A percentile compares a stretch with the other conserved stretches of the same genome.
Evolutionary conservation across 23 tunicate genomes (phyloP).

Genomic region (Trididemnum miniatum): DNA sequence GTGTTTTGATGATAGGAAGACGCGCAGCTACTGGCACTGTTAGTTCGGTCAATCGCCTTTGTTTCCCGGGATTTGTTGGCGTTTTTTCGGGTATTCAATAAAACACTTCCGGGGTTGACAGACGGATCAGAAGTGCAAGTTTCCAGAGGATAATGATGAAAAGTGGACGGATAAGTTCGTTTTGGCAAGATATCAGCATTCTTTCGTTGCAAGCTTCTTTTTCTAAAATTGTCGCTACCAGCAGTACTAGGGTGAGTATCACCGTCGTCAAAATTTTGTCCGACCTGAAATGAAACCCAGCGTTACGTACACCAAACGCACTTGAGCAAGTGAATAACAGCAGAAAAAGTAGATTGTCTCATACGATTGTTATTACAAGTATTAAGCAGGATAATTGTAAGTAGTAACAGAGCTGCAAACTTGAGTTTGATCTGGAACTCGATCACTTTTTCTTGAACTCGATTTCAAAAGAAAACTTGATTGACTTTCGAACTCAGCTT

Average conservation of each 20-base stretch:
- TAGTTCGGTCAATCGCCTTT: conserved; percentile 35
- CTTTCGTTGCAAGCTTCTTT: neutral
- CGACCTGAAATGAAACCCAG: conserved; percentile 42
- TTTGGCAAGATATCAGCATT: neutral
- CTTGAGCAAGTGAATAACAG: too few relatives aligned
- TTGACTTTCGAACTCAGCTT: too few relatives aligned
- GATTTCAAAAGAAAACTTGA: too few relatives aligned
- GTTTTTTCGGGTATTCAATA: neutral
- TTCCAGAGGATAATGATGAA: conserved; percentile 3
- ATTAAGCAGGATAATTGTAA: too few relatives aligned
- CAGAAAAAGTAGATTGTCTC: too few relatives aligned
- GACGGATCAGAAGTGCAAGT: neutral
- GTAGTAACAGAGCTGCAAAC: too few relatives aligned
- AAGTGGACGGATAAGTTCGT: neutral
- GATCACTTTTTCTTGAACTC: too few relatives aligned
- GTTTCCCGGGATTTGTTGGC: conserved; percentile 20
- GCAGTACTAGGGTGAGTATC: neutral
- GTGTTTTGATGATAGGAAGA: conserved; percentile 86
- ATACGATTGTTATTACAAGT: too few relatives aligned
- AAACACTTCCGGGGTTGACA: neutral
- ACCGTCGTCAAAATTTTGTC: neutral
- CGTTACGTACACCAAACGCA: too few relatives aligned
- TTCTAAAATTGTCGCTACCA: neutral
- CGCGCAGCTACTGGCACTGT: conserved; percentile 60
- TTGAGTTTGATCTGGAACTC: too few relatives aligned